phyloP scores from a whole-genome alignment of 1,140 invertebrate species.

The Drosophila repletoides region DNA sequence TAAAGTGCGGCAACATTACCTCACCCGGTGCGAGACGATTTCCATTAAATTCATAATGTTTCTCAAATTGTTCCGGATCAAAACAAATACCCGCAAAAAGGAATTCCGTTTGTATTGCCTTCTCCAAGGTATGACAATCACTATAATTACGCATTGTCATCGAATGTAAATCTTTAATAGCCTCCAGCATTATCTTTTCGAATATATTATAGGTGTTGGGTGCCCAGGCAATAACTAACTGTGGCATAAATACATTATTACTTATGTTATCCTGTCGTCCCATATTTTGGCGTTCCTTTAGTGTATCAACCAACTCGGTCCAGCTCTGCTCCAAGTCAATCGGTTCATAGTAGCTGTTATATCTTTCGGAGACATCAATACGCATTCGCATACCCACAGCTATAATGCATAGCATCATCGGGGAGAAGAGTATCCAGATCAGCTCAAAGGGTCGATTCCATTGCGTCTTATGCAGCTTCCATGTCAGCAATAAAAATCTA shows the following conservation, averaged over 20 bases:
- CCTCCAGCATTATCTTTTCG: not conserved
- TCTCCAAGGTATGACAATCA: not conserved
- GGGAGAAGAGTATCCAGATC: conserved; percentile 20
- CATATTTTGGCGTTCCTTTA: conserved; percentile 7
- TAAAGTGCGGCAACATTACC: conserved; percentile 2
- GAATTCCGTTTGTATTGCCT: not conserved
- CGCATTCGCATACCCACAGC: conserved; percentile 22
- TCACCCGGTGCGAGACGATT: not conserved
- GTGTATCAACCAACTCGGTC: conserved; percentile 25
- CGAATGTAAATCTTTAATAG: not conserved
- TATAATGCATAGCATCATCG: conserved; percentile 16
- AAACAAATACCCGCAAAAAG: conserved; percentile 59
- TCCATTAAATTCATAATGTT: not conserved
- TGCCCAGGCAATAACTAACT: conserved; percentile 52
- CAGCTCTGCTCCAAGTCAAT: conserved; percentile 37
- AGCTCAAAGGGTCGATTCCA: conserved; percentile 35
- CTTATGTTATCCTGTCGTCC: not conserved
- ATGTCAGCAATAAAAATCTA: conserved; percentile 44
- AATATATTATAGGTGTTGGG: conserved; percentile 18
- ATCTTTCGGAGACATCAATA: not conserved
- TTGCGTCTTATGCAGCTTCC: conserved; percentile 49
- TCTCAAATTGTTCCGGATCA: not conserved
- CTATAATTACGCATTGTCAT: not conserved
- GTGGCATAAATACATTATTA: conserved; percentile 38
- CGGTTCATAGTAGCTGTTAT: conserved; percentile 23